Evolutionary conservation across 2,797 vertebrate species (phyloP), one percentile per base, ranked within the genome.

Genomic region (Sebastes cheni): DNA sequence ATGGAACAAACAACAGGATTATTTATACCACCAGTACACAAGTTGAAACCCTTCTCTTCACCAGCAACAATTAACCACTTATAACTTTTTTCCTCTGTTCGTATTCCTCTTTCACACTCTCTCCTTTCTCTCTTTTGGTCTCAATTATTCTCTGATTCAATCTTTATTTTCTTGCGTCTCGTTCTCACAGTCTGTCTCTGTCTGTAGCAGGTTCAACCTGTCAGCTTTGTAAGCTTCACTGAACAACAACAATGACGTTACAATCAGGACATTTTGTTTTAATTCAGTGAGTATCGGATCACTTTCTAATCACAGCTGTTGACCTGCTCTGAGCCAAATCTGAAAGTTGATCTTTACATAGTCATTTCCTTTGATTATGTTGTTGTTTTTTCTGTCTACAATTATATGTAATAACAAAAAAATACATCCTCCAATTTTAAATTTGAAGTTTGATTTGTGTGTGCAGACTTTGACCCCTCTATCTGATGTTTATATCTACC

Each of bases 151-250:
- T 55, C 10, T 73, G 2, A 73, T 30, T 36, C 6, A 20, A 12
- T 54, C 23, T 42, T 30, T 10, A 6, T 67, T 46, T 42, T 27
- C 64, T 54, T 34, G 3, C 14, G 20, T 77, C 13, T 54, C 1
- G 0, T 73, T 74, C 30, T 70, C 61, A 61, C 30, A 39, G 59
- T 29, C 16, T 3, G 2, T 36, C 60, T 67, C 39, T 65, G 6
- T 54, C 27, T 70, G 56, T 11, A 68, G 60, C 72, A 74, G 68
- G 56, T 81, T 75, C 39, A 77, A 75, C 78, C 75, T 67, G 60
- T 81, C 75, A 23, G 34, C 52, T 32, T 10, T 25, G 16, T 34
- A 60, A 29, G 55, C 64, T 71, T 58, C 56, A 67, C 9, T 81
- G 62, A 85, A 62, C 70, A 78, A 70, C 69, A 59, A 34, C 29